Base-by-base conservation (phyloP, 2,888 invertebrate genomes). In the Mycogona germanica region DNA sequence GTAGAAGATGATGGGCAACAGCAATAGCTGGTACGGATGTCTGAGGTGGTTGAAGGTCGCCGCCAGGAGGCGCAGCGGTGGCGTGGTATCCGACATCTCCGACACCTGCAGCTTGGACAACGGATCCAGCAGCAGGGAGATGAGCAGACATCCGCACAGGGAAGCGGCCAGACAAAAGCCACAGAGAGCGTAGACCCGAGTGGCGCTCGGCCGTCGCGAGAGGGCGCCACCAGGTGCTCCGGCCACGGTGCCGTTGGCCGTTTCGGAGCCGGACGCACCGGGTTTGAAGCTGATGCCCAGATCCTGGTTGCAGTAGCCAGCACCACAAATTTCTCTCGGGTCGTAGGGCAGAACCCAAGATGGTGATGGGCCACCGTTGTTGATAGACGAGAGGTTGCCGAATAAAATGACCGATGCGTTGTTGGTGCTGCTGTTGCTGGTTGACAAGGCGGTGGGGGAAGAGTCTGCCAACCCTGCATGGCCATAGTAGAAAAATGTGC, bases 1-100 rank as follows among this genome's bases (percentile, higher is more conserved):
- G 82, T 91, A 97, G 48, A 96, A 74, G 0, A 96, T 96, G 59
- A 97, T 82, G 1, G 95, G 95, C 59, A 96, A 88, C 32, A 97
- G 78, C 6, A 96, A 75, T 64, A 93, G 84, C 66, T 93, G 92
- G 67, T 89, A 86, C 0, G 87, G 87, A 67, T 92, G 85, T 70
- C 84, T 85, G 65, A 92, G 75, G 67, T 96, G 95, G 67, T 83
- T 84, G 57, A 87, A 82, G 1, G 95, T 95, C n/a, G 91, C 89
- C 6, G 87, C 82, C 6, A 91, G 72, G 49, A 89, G 74, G 67
- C 87, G 84, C 63, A 87, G 80, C 9, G 86, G 86, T 2, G 81
- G 78, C 65, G 86, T 21, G 21, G 14, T 21, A 5, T 45, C 25
- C 9, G 6, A 25, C 26, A 25, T 26, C 26, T 45, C 45, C 21